Evolutionary conservation across 2,113 vertebrate genomes (phyloP).

Genomic region (Gallinago undulata): DNA sequence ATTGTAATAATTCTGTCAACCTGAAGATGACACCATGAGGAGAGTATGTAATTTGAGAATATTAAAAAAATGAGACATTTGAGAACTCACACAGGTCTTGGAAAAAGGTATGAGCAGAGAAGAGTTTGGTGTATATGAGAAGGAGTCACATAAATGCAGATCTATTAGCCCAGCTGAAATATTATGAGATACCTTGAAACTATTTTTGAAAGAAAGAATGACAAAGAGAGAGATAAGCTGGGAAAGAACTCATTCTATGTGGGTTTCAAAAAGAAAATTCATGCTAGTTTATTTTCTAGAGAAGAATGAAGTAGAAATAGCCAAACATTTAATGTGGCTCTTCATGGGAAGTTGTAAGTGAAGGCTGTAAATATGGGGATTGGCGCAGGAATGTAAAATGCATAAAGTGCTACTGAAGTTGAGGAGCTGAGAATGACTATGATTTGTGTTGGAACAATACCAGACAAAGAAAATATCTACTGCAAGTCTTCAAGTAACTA

Average conservation of each 20-base stretch:
- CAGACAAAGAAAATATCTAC: background rate
- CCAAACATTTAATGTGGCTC: background rate
- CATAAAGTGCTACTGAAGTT: accelerated
- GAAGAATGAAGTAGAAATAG: background rate
- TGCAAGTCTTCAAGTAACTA: background rate
- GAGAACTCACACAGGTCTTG: background rate
- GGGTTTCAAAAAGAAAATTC: background rate
- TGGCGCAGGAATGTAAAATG: background rate
- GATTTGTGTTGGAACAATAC: background rate
- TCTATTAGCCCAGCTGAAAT: background rate
- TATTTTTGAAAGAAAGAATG: background rate
- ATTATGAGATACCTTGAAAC: background rate
- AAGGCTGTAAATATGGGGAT: background rate
- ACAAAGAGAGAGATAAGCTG: background rate
- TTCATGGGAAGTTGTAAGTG: background rate
- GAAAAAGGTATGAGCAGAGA: background rate
- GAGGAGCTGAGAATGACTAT: background rate
- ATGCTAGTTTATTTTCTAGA: background rate
- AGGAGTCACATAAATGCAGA: background rate
- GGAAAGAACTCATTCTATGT: background rate
- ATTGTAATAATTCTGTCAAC: background rate
- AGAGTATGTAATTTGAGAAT: background rate
- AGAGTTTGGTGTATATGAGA: accelerated
- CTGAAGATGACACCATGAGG: background rate
- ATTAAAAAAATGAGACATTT: background rate